Evolutionary conservation across 1,140 invertebrate species (phyloP).

Genomic region (Chlorops oryzae): DNA sequence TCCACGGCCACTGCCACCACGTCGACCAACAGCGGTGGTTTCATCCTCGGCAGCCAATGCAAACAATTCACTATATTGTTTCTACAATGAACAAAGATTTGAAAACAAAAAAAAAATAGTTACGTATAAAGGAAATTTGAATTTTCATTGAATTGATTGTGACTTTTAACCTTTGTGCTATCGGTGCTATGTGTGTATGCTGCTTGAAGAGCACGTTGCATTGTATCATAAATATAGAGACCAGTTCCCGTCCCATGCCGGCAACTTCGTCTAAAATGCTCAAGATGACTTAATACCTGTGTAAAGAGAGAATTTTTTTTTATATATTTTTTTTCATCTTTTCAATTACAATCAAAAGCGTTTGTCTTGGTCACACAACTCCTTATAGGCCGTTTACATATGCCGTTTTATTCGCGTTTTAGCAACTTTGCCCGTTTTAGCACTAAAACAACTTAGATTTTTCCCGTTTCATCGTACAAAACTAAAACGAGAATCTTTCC

Average conservation of each 20-base stretch:
- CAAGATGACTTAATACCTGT: conserved; percentile 84
- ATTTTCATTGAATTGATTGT: too few species aligned
- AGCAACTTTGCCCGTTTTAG: too few species aligned
- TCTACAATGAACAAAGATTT: conserved; percentile 51
- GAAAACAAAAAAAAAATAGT: background rate
- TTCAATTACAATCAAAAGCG: too few species aligned
- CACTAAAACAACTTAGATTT: too few species aligned
- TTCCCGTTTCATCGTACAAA: too few species aligned
- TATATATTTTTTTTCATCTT: too few species aligned
- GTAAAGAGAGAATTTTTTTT: conserved; percentile 15
- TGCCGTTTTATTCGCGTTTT: too few species aligned
- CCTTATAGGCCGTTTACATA: too few species aligned
- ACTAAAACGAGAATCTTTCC: too few species aligned
- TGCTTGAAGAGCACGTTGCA: conserved; percentile 82
- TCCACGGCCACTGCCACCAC: conserved; percentile 41
- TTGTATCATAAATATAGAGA: conserved; percentile 64
- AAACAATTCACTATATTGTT: conserved; percentile 86
- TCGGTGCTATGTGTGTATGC: conserved; percentile 76
- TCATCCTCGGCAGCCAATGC: conserved; percentile 86
- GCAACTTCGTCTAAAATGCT: conserved; percentile 77
- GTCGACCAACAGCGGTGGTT: conserved; percentile 39
- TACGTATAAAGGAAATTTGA: too few species aligned
- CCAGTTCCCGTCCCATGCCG: conserved; percentile 54
- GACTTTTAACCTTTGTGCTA: conserved; percentile 55
- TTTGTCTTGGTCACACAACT: too few species aligned